Base-by-base conservation (phyloP, 2,888 invertebrate species). In the Zaprionus lineosus region DNA sequence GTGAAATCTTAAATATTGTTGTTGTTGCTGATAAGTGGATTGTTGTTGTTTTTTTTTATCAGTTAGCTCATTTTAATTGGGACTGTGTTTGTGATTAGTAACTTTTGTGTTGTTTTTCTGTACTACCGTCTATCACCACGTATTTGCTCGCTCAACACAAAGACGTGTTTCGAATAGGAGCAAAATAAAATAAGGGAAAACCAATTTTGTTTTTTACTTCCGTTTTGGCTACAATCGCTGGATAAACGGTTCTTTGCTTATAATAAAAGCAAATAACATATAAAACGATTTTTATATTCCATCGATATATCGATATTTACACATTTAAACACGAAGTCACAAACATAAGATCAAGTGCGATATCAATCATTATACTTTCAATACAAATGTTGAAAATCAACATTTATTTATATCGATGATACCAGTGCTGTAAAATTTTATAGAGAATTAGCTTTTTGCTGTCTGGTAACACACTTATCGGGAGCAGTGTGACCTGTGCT, bases 41-140 rank as follows among this genome's bases (percentile, higher is more conserved):
- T 43, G 9, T 34, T 31, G 39, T 59, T 46, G 61, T 36, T 18
- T 44, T 33, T 52, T 43, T 65, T 14, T 46, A 16, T 8, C 15
- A 29, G 75, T 59, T 74, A 62, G 66, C 71, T 60, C 60, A 28
- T 63, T 64, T 58, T 39, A 55, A 66, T 75, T 72, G 63, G 67
- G 34, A 57, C 52, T 33, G 36, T 39, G 31, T 31, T 19, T 28
- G 43, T 28, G 8, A n/a, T n/a, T n/a, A n/a, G n/a, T n/a, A n/a
- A n/a, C n/a, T n/a, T n/a, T n/a, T n/a, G n/a, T n/a, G n/a, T n/a
- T n/a, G n/a, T n/a, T n/a, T n/a, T n/a, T n/a, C n/a, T n/a, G n/a
- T n/a, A n/a, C n/a, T n/a, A n/a, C n/a, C n/a, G n/a, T n/a, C n/a
- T n/a, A n/a, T n/a, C n/a, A n/a, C n/a, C n/a, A n/a, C n/a, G n/a